phyloP scores from a whole-genome alignment of 2,888 invertebrate species.

The Podotricha telesiphe region DNA sequence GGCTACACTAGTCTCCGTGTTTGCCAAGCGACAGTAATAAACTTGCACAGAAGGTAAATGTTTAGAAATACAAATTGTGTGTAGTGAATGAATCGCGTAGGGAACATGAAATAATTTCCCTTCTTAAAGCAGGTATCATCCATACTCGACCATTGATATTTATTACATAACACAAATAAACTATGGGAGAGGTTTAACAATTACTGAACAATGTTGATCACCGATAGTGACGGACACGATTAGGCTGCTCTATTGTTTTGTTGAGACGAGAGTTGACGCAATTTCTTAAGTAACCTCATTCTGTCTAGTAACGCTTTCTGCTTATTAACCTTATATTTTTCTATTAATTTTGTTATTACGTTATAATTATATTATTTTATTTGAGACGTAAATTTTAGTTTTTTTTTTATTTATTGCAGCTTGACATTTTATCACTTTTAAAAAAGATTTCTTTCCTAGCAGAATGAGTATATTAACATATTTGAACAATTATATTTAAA shows the following conservation, averaged over 20 bases:
- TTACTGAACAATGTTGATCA: constrained; percentile 47
- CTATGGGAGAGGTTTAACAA: constrained; percentile 45
- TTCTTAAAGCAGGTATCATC: constrained; percentile 40
- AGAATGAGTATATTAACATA: too few relatives aligned
- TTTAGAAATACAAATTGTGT: constrained; percentile 36
- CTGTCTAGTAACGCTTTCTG: not conserved
- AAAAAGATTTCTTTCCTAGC: too few relatives aligned
- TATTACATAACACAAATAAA: constrained; percentile 43
- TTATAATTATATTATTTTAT: too few relatives aligned
- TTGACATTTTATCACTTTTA: too few relatives aligned
- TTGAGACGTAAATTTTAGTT: too few relatives aligned
- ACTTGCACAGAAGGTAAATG: constrained; percentile 7
- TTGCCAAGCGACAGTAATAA: constrained; percentile 11
- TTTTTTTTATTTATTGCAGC: too few relatives aligned
- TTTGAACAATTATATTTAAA: too few relatives aligned
- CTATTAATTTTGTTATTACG: not conserved
- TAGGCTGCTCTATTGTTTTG: constrained; percentile 28
- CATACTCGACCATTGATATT: not conserved
- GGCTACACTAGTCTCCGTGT: constrained; percentile 4
- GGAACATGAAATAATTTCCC: constrained; percentile 47
- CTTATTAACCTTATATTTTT: not conserved
- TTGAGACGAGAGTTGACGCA: constrained; percentile 25
- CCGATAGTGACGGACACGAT: constrained; percentile 37
- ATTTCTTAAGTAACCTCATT: constrained; percentile 13
- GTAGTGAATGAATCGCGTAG: constrained; percentile 40